Evolutionary conservation across 1,140 invertebrate genomes (phyloP), one percentile per base, ranked within the genome.

Genomic region (Aphidius ervi): DNA sequence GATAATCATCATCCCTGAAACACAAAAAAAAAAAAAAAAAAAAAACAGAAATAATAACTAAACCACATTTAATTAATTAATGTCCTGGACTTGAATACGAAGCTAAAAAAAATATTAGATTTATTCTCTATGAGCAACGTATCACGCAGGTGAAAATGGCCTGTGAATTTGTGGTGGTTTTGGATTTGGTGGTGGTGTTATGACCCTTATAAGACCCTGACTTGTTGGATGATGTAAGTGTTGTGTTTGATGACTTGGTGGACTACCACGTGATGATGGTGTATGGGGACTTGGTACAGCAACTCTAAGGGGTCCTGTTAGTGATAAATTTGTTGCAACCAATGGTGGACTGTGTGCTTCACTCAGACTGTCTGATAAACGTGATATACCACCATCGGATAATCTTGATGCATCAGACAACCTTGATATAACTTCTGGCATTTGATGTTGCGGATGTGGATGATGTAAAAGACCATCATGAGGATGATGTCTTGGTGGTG

Each of bases 61-160:
- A 31, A 31, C 23, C 23, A 31, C 2, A 31, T 31, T 31, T 31
- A 31, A 31, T 31, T 31, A 31, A 31, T 31, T 31, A 31, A 31
- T 31, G 23, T 31, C 23, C 4, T 31, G 23, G 23, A 31, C 4
- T 31, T 31, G 23, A 31, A 3, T 31, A 31, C 23, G 23, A 1
- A 3, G 23, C 23, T 31, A 31, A 31, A 31, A 31, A 31, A 31
- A 31, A 3, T 31, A 23, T 31, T 31, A 16, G 16, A 16, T 16
- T 1, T 31, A 31, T 31, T 31, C 1, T 31, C 2, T 3, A 31
- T 31, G 23, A 31, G 23, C 23, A 31, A 47, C 67, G 69, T 76
- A 79, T 80, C 77, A 80, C 77, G 77, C 77, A 39, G 77, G 78
- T 69, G 77, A 79, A 49, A 80, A 80, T 5, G 78, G 78, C 67